Evolutionary conservation across 2,797 vertebrate genomes (phyloP), one percentile per base, ranked within the genome.

Genomic region (Lepilemur septentrionalis): DNA sequence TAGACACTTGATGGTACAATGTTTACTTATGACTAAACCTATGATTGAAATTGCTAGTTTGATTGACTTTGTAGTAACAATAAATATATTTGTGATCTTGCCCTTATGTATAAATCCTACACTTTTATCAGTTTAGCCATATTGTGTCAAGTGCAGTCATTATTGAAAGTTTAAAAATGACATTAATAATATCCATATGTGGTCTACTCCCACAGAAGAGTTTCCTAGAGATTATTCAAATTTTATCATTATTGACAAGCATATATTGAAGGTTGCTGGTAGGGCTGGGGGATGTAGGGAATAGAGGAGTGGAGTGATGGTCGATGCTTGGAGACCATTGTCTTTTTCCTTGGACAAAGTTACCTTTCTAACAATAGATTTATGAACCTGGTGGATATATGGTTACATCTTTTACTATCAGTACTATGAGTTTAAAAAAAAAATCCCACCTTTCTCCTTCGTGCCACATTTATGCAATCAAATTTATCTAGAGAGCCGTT

Each of bases 401-500:
- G 13, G 90, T 79, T 76, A 41, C 0, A 63, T 9, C 7, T 76
- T 92, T 82, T 25, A 2, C 38, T 20, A 69, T 67, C 4, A 32
- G 46, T 7, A 65, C 25, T 46, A 25, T 43, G 11, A 72, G 35
- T 30, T 55, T 32, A 28, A 75, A 75, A 65, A 72, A 65, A 94
- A 90, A 69, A 38, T 14, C 12, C 22, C 10, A 76, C 14, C 12
- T 92, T 43, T 91, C 50, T 75, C 18, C 32, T 78, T 92, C 70
- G 82, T 91, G 32, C 17, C 93, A 61, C 4, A 57, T 93, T 82
- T 85, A 41, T 61, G 30, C 20, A 73, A 91, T 91, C 50, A 79
- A 63, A 85, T 86, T 89, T 97, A 94, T 87, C 91, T 96, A 72
- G 63, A 88, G 28, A 92, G 43, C 41, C 94, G 76, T 93, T 97